Conservation (phyloP, 2,797 vertebrate species). For the Vipera ursinii region DNA sequence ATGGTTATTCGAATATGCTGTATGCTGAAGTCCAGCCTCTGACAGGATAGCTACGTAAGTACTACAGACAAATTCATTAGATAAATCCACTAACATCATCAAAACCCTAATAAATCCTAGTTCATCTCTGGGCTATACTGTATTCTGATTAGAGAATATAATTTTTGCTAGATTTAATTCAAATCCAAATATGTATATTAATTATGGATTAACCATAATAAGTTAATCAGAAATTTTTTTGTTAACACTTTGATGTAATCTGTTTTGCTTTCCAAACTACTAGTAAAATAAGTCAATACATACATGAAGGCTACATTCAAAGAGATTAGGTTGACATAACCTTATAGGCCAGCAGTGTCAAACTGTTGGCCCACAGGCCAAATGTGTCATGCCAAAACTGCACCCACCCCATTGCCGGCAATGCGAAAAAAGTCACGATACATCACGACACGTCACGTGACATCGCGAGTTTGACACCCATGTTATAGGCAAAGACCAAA, state of each 20-base stretch:
- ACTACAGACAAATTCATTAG: background rate
- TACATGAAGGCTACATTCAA: background rate
- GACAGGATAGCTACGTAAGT: background rate
- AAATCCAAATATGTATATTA: background rate
- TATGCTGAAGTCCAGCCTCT: background rate
- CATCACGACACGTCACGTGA: no score
- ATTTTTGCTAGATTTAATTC: background rate
- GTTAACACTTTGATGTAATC: background rate
- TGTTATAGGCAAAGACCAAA: background rate
- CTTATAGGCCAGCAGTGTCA: background rate
- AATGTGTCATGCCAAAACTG: no score
- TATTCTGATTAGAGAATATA: background rate
- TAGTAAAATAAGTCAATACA: background rate
- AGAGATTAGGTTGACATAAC: background rate
- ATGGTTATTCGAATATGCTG: background rate
- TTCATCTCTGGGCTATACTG: background rate
- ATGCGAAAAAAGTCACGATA: no score
- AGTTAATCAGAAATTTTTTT: background rate
- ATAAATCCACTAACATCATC: background rate
- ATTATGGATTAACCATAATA: background rate
- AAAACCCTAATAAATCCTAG: background rate
- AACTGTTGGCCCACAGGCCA: no score
- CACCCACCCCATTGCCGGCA: no score
- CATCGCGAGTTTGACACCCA: no score
- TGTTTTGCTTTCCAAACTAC: background rate